These are phyloP conservation scores for Xylota segnis DNA, from an alignment of 2,888 invertebrate genomes.

Conservation along the genomic window DNA sequence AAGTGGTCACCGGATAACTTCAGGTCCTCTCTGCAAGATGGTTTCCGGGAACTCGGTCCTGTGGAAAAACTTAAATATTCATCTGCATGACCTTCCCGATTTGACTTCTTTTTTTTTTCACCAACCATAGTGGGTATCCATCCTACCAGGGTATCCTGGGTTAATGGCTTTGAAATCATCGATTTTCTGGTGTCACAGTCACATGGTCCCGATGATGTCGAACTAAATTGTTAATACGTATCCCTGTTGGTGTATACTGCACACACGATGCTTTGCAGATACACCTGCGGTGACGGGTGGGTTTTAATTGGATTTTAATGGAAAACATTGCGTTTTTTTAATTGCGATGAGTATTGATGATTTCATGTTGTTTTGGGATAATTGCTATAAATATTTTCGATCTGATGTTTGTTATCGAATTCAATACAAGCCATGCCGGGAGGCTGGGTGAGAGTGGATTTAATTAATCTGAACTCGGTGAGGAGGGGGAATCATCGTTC, in stretches of 20 bases:
- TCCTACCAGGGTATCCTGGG: slow-evolving; percentile 4
- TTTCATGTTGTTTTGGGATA: slow-evolving; percentile 64
- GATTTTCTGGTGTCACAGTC: slow-evolving; percentile 21
- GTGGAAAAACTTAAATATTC: background rate
- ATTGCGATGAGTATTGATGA: slow-evolving; percentile 59
- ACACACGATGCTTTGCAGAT: slow-evolving; percentile 24
- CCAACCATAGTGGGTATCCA: background rate
- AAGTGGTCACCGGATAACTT: slow-evolving; percentile 1
- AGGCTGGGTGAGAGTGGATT: slow-evolving; percentile 44
- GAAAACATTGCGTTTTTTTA: slow-evolving; percentile 66
- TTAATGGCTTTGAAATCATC: slow-evolving; percentile 46
- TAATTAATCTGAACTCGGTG: slow-evolving; percentile 65
- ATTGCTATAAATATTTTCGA: slow-evolving; percentile 72
- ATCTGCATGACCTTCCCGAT: background rate
- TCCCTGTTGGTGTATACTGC: slow-evolving; percentile 10
- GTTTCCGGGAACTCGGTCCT: background rate
- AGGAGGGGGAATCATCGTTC: background rate
- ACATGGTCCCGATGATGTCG: slow-evolving; percentile 23
- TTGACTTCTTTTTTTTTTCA: background rate
- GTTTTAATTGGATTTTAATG: slow-evolving; percentile 75
- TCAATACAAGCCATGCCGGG: too few species aligned
- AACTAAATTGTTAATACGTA: slow-evolving; percentile 25
- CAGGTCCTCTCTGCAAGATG: background rate
- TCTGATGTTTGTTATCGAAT: slow-evolving; percentile 54
- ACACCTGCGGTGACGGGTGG: slow-evolving; percentile 67